These are phyloP conservation scores for Callyntrura guangdongensis DNA, from an alignment of 2,888 invertebrate genomes.

Conservation along the genomic window DNA sequence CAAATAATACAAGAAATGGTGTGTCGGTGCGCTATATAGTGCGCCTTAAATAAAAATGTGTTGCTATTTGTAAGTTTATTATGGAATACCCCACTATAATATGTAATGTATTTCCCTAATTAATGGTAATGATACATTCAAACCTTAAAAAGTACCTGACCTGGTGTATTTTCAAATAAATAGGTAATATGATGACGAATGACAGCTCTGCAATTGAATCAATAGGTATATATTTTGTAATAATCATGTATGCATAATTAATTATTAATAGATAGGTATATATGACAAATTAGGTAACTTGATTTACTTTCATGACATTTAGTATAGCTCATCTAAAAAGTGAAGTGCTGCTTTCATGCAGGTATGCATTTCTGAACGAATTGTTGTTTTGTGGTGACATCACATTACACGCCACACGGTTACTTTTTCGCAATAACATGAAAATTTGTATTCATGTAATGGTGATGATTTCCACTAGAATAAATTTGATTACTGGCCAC, in stretches of 20 bases:
- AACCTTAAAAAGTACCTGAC: no score
- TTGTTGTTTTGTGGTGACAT: background rate
- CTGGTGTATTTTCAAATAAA: background rate
- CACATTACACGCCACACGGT: no score
- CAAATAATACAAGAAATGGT: background rate
- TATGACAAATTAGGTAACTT: conserved; percentile 36
- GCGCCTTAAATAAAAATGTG: background rate
- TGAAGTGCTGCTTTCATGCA: background rate
- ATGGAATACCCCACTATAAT: background rate
- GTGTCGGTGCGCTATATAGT: background rate
- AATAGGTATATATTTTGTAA: background rate
- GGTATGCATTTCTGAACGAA: background rate
- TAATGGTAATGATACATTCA: no score
- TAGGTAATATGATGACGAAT: background rate
- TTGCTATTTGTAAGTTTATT: background rate
- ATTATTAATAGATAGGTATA: conserved; percentile 17
- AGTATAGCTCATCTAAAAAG: conserved; percentile 17
- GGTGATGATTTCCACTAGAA: conserved; percentile 53
- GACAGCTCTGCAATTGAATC: background rate
- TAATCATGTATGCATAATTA: conserved; percentile 9
- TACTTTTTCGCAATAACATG: background rate
- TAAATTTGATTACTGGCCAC: conserved; percentile 65
- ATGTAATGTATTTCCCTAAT: background rate
- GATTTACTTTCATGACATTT: background rate
- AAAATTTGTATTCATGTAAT: background rate